These are phyloP conservation scores for Gortyna flavago DNA, from an alignment of 2,888 invertebrate species.

Conservation along the genomic window DNA sequence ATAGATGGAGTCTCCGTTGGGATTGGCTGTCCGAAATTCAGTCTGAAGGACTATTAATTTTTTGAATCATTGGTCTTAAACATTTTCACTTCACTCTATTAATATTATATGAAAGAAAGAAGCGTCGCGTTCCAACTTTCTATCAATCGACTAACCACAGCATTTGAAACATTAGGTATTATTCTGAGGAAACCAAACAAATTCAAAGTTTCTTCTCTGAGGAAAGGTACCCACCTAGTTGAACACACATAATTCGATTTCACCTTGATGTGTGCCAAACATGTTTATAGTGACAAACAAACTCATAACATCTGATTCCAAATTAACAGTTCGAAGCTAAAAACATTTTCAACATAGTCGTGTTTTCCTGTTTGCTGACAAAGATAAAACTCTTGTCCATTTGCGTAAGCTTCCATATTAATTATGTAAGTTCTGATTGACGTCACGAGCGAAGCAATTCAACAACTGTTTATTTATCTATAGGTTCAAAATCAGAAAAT, in stretches of 20 bases:
- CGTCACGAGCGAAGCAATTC: slow-evolving; percentile 30
- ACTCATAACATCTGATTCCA: slow-evolving; percentile 18
- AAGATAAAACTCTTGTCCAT: slow-evolving; percentile 10
- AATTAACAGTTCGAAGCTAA: not conserved
- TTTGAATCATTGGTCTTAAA: not conserved
- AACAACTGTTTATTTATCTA: slow-evolving; percentile 1
- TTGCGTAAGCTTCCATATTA: slow-evolving; percentile 25
- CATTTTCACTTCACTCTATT: not conserved
- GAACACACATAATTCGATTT: not conserved
- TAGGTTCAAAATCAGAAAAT: not conserved
- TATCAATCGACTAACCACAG: not conserved
- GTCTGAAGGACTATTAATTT: not conserved
- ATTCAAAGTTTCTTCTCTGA: not conserved
- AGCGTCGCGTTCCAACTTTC: not conserved
- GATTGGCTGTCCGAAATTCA: not conserved
- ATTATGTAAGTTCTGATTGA: slow-evolving; percentile 40
- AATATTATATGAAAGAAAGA: not conserved
- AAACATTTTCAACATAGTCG: not conserved
- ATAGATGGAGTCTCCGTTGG: not conserved
- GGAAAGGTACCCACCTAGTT: not conserved
- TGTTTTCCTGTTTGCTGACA: slow-evolving; percentile 25
- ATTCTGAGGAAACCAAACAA: slow-evolving; percentile 13
- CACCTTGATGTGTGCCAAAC: slow-evolving; percentile 39
- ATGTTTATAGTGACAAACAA: slow-evolving; percentile 28
- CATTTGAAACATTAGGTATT: not conserved